These are phyloP conservation scores for Conus betulinus DNA, from an alignment of 1,140 invertebrate genomes.

Conservation along the genomic window DNA sequence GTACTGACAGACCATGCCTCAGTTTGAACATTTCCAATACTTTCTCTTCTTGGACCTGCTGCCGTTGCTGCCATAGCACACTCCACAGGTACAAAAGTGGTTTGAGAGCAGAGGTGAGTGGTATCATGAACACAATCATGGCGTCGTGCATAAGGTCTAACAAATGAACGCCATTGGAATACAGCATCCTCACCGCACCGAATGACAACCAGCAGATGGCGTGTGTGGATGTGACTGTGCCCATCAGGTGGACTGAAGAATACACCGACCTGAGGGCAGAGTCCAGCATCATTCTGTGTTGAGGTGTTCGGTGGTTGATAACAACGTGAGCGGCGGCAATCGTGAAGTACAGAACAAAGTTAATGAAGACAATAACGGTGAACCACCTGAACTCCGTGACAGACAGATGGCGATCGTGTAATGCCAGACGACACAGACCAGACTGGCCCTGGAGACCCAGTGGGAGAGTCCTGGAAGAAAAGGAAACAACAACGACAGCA, in stretches of 20 bases:
- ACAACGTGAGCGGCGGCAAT: conserved; percentile 48
- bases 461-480: conserved; percentile 39
- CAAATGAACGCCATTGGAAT: neutral
- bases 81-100: neutral
- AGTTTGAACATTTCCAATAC: neutral
- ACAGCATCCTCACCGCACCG: conserved; percentile 44
- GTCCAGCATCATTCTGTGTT: conserved; percentile 13
- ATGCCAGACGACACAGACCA: conserved; percentile 54
- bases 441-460: conserved; percentile 49
- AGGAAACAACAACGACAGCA: conserved; percentile 47
- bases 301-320: conserved; percentile 42
- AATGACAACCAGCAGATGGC: conserved; percentile 56
- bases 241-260: conserved; percentile 42
- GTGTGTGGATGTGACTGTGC: conserved; percentile 42
- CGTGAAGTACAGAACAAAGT: conserved; percentile 46
- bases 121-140: neutral
- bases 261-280: conserved; percentile 15
- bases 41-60: neutral
- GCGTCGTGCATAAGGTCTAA: neutral
- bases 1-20: too few species aligned
- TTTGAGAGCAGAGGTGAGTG: conserved; percentile 8
- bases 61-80: neutral
- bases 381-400: conserved; percentile 46
- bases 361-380: conserved; percentile 50
- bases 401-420: conserved; percentile 32